phyloP scores from a whole-genome alignment of 2,888 invertebrate genomes.

The Rhogogaster chlorosoma region DNA sequence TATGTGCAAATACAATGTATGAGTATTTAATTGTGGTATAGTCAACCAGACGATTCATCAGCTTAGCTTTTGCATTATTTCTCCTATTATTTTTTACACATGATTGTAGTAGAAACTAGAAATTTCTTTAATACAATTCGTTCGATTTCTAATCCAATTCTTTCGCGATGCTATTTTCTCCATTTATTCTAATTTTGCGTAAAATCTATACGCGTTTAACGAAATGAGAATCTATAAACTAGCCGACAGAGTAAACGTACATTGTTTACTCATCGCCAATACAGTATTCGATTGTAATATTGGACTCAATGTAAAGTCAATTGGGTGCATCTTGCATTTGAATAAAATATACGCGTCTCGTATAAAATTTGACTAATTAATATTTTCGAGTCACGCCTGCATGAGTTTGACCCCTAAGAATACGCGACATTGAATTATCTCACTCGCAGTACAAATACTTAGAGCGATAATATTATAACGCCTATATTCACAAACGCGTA shows the following conservation, averaged over 20 bases:
- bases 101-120: background rate
- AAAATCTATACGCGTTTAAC: background rate
- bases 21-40: background rate
- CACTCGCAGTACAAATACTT: background rate
- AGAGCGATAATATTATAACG: background rate
- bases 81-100: background rate
- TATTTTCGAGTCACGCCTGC: background rate
- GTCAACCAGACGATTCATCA: background rate
- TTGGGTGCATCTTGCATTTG: background rate
- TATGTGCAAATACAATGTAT: background rate
- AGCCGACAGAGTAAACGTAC: background rate
- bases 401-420: background rate
- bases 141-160: background rate
- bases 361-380: slow-evolving; percentile 2
- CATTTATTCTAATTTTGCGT: background rate
- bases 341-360: background rate
- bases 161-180: background rate
- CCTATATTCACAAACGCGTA: background rate
- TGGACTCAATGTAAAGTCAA: background rate
- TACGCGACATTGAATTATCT: slow-evolving; percentile 1
- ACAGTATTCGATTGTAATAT: background rate
- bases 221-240: background rate
- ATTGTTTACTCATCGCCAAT: background rate
- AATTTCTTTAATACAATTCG: background rate
- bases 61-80: background rate